Evolutionary conservation across 2,888 invertebrate species (phyloP).

Genomic region (Tiliacea aurago): DNA sequence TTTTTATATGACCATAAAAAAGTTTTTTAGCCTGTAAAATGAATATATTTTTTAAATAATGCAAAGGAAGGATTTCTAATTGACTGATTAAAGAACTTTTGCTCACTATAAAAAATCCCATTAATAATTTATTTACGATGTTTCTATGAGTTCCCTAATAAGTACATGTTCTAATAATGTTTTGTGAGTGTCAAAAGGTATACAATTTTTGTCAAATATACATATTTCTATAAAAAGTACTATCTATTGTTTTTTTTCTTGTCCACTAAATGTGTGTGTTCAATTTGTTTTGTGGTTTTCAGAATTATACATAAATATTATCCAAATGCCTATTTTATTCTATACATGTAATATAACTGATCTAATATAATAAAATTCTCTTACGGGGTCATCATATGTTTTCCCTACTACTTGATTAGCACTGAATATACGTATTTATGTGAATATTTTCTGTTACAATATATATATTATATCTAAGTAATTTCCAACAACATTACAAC

Average conservation of each 20-base stretch:
- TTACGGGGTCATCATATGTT: slow-evolving; percentile 55
- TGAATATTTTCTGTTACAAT: slow-evolving; percentile 50
- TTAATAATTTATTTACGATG: background rate
- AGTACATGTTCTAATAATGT: background rate
- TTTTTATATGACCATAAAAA: background rate
- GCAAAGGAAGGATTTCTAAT: slow-evolving; percentile 18
- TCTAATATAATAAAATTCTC: slow-evolving; percentile 57
- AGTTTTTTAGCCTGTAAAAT: background rate
- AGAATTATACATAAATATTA: slow-evolving; percentile 33
- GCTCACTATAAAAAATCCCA: background rate
- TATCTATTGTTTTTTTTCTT: background rate
- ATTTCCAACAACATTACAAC: slow-evolving; percentile 65
- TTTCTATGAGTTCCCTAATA: background rate
- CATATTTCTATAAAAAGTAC: background rate
- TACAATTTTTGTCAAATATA: background rate
- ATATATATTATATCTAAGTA: slow-evolving; percentile 62
- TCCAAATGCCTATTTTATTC: slow-evolving; percentile 42
- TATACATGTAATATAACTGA: slow-evolving; percentile 58
- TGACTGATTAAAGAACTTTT: background rate
- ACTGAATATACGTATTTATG: slow-evolving; percentile 59
- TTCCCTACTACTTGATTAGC: slow-evolving; percentile 56
- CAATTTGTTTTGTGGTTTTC: slow-evolving; percentile 8
- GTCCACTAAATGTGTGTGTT: background rate
- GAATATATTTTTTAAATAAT: background rate
- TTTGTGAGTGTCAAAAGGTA: background rate